These are phyloP conservation scores for Romanogobio albipinnatus DNA, from an alignment of 2,113 vertebrate species.

Conservation along the genomic window DNA sequence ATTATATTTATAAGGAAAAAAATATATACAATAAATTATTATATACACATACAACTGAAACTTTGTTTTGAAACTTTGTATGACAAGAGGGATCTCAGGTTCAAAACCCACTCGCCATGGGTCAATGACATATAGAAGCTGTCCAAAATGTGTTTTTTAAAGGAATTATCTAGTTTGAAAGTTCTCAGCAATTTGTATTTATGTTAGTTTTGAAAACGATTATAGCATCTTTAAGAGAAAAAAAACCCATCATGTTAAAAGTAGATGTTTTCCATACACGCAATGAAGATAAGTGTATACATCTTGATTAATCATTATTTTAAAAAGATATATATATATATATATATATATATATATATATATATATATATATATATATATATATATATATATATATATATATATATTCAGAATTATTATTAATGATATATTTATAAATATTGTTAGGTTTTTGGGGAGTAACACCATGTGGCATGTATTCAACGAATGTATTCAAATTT, in stretches of 20 bases:
- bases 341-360: too few relatives aligned
- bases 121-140: neutral
- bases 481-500: neutral
- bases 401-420: neutral
- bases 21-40: neutral
- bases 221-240: neutral
- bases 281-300: neutral
- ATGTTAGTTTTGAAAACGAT: neutral
- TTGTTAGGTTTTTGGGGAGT: neutral
- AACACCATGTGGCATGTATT: neutral
- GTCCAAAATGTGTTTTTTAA: neutral
- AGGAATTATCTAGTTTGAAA: neutral
- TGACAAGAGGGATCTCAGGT: neutral
- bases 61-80: neutral
- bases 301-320: neutral
- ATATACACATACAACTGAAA: neutral
- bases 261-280: neutral
- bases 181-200: neutral
- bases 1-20: neutral
- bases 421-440: neutral
- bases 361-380: too few relatives aligned
- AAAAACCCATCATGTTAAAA: neutral
- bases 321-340: too few relatives aligned
- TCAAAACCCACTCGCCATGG: neutral
- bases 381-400: too few relatives aligned